These are phyloP conservation scores for Heliconius ismenius DNA, from an alignment of 2,888 invertebrate species.

Conservation along the genomic window DNA sequence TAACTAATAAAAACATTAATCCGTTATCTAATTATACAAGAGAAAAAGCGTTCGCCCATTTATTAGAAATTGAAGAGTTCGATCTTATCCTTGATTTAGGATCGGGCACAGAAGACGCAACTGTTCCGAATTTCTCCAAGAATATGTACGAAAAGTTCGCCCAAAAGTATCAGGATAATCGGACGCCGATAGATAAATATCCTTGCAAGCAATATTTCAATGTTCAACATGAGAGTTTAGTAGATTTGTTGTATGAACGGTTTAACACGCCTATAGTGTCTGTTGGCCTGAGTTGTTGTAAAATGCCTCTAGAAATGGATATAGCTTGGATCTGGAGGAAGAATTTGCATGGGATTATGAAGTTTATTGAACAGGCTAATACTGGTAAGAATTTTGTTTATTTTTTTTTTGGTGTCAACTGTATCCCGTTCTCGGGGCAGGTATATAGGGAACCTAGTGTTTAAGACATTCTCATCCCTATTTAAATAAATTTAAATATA, in stretches of 20 bases:
- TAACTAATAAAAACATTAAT: conserved; percentile 69
- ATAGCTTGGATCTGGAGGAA: conserved; percentile 88
- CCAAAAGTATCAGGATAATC: conserved; percentile 68
- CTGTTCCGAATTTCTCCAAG: conserved; percentile 71
- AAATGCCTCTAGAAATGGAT: conserved; percentile 86
- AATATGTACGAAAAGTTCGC: conserved; percentile 77
- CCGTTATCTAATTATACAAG: conserved; percentile 71
- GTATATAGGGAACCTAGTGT: background rate
- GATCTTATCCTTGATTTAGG: conserved; percentile 88
- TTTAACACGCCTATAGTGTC: conserved; percentile 86
- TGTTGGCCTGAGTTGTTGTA: conserved; percentile 90
- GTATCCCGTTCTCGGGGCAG: background rate
- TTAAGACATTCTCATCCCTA: too few species aligned
- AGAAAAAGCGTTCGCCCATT: conserved; percentile 83
- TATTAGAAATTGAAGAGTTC: conserved; percentile 85
- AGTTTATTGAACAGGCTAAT: conserved; percentile 82
- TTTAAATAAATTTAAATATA: too few species aligned
- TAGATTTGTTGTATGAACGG: conserved; percentile 83
- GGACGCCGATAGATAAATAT: conserved; percentile 63
- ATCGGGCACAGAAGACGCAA: conserved; percentile 86
- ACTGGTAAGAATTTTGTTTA: conserved; percentile 75
- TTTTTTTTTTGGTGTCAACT: background rate
- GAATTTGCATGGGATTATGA: conserved; percentile 84
- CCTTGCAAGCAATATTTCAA: conserved; percentile 55
- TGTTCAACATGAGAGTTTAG: conserved; percentile 73